phyloP scores from a whole-genome alignment of 2,888 invertebrate genomes.

The Trissolcus brochymenae region DNA sequence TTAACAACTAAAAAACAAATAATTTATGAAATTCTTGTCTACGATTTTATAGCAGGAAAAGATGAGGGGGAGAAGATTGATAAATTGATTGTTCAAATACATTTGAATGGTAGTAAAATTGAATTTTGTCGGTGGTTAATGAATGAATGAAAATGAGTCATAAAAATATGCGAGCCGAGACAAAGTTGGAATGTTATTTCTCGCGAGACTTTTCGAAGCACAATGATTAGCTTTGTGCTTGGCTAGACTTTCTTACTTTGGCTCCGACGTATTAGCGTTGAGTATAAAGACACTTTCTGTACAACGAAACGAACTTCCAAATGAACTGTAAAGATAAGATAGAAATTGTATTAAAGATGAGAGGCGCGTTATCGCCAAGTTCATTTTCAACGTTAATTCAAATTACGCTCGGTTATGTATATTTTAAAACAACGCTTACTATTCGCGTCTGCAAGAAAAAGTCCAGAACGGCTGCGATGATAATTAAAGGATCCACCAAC shows the following conservation, averaged over 20 bases:
- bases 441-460: constrained; percentile 3
- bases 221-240: constrained; percentile 35
- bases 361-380: constrained; percentile 24
- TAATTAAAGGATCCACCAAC: constrained; percentile 25
- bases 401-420: neutral
- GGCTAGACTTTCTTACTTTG: constrained; percentile 28
- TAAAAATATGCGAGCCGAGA: no score
- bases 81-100: no score
- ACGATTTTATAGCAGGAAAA: no score
- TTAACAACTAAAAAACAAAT: no score
- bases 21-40: no score
- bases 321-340: constrained; percentile 53
- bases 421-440: constrained; percentile 5
- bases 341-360: constrained; percentile 43
- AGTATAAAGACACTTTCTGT: constrained; percentile 51
- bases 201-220: constrained; percentile 3
- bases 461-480: constrained; percentile 2
- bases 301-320: constrained; percentile 25
- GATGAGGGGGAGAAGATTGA: no score
- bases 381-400: constrained; percentile 33
- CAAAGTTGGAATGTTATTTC: no score
- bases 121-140: no score
- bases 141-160: no score
- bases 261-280: constrained; percentile 20
- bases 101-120: no score